Conservation (phyloP, 64 coral and sea anemone species). For the Actinia equina region DNA sequence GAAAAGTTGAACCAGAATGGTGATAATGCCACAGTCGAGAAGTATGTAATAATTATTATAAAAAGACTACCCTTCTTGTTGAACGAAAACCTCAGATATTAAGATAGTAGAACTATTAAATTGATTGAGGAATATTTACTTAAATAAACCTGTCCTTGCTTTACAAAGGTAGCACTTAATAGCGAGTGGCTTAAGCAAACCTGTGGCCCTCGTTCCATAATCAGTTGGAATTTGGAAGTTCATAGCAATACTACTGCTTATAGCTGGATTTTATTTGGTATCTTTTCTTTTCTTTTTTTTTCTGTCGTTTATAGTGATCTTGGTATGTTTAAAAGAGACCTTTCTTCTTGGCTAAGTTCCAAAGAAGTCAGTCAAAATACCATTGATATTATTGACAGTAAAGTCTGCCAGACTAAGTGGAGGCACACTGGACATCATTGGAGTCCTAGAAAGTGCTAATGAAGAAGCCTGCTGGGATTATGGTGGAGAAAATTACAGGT, state of each 20-base stretch:
- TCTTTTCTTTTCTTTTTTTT: too few species aligned
- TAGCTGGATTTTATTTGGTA: too few species aligned
- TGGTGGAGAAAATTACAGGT: background rate
- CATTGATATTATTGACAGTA: conserved; percentile 36
- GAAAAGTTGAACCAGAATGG: background rate
- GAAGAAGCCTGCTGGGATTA: conserved; percentile 22
- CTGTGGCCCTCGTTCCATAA: background rate
- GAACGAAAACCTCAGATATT: too few species aligned
- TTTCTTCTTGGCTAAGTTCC: background rate
- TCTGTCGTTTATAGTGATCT: too few species aligned
- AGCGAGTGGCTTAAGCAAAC: too few species aligned
- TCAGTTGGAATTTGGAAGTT: too few species aligned
- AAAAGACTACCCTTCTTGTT: too few species aligned
- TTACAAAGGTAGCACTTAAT: too few species aligned
- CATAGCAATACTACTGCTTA: too few species aligned
- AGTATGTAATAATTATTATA: background rate
- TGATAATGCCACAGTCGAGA: background rate
- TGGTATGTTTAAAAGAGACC: background rate
- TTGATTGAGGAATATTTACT: too few species aligned
- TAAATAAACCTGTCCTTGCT: too few species aligned
- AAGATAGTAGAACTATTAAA: too few species aligned
- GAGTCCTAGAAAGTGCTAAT: background rate
- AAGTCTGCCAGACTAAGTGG: conserved; percentile 56
- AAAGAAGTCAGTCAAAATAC: background rate
- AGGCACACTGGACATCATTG: conserved; percentile 32